These are phyloP conservation scores for Pollenia angustigena DNA, from an alignment of 2,888 invertebrate genomes.

Conservation along the genomic window DNA sequence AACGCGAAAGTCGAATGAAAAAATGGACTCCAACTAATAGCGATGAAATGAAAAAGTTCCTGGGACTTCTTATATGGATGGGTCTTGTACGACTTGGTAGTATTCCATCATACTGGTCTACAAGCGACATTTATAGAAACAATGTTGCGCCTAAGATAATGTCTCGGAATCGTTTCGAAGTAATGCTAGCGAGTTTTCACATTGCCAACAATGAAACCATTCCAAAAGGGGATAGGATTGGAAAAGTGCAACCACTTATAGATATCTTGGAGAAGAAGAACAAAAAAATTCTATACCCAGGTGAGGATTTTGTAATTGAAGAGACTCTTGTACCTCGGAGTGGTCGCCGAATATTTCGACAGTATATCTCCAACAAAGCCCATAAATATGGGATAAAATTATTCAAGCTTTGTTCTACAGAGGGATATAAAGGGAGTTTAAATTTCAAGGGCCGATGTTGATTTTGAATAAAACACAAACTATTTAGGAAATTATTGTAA, in stretches of 20 bases:
- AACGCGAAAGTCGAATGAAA: conserved; percentile 14
- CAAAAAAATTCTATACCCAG: no score
- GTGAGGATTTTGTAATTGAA: no score
- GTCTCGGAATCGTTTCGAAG: conserved; percentile 8
- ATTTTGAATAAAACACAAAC: no score
- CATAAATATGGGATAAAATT: no score
- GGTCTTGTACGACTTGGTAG: conserved; percentile 18
- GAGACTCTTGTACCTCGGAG: no score
- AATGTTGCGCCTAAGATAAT: conserved; percentile 17
- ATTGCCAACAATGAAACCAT: conserved; percentile 22
- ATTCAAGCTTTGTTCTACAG: no score
- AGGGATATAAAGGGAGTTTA: no score
- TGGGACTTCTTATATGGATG: conserved; percentile 20
- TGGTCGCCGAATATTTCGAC: no score
- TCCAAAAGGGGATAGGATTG: conserved; percentile 20
- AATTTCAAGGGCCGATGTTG: no score
- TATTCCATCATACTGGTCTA: conserved; percentile 25
- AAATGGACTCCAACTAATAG: conserved; percentile 34
- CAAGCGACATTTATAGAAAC: conserved; percentile 6
- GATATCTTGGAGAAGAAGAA: conserved; percentile 10
- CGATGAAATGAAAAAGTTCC: conserved; percentile 14
- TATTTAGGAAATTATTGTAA: no score
- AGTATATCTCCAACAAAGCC: no score
- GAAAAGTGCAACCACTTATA: conserved; percentile 14
- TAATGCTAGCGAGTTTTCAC: conserved; percentile 21